These are phyloP conservation scores for Periplaneta americana DNA, from an alignment of 1,140 invertebrate species.

Conservation along the genomic window DNA sequence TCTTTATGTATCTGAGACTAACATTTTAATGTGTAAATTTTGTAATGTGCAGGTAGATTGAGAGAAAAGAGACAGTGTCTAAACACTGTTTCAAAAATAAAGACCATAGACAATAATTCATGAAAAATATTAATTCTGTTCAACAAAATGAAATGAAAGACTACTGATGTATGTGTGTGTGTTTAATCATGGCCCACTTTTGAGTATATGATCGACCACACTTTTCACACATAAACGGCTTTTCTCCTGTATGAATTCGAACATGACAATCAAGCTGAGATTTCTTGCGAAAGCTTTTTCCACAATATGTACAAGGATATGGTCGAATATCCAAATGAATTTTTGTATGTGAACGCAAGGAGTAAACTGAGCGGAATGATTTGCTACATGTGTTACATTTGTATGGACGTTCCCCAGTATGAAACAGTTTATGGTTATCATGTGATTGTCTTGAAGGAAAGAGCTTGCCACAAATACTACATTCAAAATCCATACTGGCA, in stretches of 20 bases:
- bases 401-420: not conserved
- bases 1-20: too few relatives aligned
- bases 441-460: not conserved
- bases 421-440: not conserved
- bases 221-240: conserved; percentile 42
- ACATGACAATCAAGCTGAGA: conserved; percentile 31
- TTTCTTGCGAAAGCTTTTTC: conserved; percentile 43
- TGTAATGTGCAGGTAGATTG: too few relatives aligned
- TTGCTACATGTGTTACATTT: not conserved
- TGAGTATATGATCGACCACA: conserved; percentile 64
- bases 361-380: not conserved
- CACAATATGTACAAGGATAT: conserved; percentile 52
- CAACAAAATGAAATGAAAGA: too few relatives aligned
- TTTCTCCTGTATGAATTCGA: conserved; percentile 34
- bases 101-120: too few relatives aligned
- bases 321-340: conserved; percentile 58
- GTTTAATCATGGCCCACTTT: conserved; percentile 35
- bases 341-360: conserved; percentile 40
- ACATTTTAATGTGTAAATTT: too few relatives aligned
- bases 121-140: too few relatives aligned
- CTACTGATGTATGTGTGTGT: conserved; percentile 41
- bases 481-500: not conserved
- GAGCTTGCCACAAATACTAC: not conserved
- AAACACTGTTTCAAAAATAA: too few relatives aligned
- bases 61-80: too few relatives aligned